These are phyloP conservation scores for Rhinolophus ferrumequinum DNA, from an alignment of 2,113 vertebrate genomes.

Conservation along the genomic window DNA sequence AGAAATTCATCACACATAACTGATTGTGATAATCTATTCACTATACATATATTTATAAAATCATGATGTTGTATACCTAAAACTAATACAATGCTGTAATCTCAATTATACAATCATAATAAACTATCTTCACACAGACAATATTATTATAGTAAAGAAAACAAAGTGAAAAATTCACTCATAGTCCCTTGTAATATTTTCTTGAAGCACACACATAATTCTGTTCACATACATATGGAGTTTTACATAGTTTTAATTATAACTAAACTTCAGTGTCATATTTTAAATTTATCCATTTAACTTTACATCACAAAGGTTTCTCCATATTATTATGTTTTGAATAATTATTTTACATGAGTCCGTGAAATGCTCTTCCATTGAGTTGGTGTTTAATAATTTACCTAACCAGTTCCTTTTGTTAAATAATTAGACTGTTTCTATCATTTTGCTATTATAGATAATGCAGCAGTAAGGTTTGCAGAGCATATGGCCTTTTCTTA, in stretches of 20 bases:
- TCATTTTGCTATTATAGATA: neutral
- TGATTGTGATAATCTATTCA: neutral
- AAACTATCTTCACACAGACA: neutral
- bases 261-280: neutral
- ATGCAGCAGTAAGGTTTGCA: neutral
- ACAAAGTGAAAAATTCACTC: neutral
- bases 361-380: neutral
- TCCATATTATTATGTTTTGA: neutral
- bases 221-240: neutral
- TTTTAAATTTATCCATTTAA: slow-evolving; percentile 12
- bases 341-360: neutral
- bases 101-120: neutral
- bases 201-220: neutral
- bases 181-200: neutral
- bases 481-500: neutral
- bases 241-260: neutral
- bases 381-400: neutral
- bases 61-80: neutral
- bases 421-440: neutral
- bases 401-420: neutral
- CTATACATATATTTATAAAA: neutral
- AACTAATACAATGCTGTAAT: neutral
- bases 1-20: neutral
- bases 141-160: neutral
- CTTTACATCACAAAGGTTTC: neutral